Evolutionary conservation across 1,140 invertebrate species (phyloP), one percentile per base, ranked within the genome.

Genomic region (Drosophila asahinai): DNA sequence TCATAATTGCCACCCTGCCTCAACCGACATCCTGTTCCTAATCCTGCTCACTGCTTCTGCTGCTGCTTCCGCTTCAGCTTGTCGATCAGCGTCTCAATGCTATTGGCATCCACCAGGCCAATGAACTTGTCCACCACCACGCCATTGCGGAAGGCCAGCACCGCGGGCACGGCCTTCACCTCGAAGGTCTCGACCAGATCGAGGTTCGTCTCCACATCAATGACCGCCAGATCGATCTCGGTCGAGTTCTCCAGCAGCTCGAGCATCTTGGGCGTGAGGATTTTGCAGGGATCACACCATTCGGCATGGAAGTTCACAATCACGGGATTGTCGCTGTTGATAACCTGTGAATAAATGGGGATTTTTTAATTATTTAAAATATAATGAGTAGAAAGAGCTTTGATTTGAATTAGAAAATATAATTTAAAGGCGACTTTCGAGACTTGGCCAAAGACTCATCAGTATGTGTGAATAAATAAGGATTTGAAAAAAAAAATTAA

Each of bases 281-380:
- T 96, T 93, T 98, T 98, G 93, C 98, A 99, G 1, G 98, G 98
- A 86, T 98, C 98, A 93, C 98, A 96, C 98, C 98, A 99, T 77
- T 97, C 96, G 5, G 97, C 97, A 83, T 97, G 97, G 90, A 97
- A 97, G 93, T 97, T 97, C 3, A 97, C 96, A 93, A 97, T 97
- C 8, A 97, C 97, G 27, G 97, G 96, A 79, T 96, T 95, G 43
- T 95, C 94, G 83, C 96, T 97, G 86, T 97, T 97, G 95, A 97
- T 96, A 36, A 97, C 96, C 94, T 97, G 77, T 0, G 33, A 1
- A 25, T 40, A n/a, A 25, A 15, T 8, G 15, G 5, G 15, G 14
- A 15, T 40, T 15, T 15, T 40, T 14, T 0, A 5, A 5, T 6
- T 15, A 27, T 49, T 25, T 5, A 14, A 15, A 15, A 27, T 27